Evolutionary conservation across 1,140 invertebrate genomes (phyloP), one percentile per base, ranked within the genome.

Genomic region (Mya arenaria): DNA sequence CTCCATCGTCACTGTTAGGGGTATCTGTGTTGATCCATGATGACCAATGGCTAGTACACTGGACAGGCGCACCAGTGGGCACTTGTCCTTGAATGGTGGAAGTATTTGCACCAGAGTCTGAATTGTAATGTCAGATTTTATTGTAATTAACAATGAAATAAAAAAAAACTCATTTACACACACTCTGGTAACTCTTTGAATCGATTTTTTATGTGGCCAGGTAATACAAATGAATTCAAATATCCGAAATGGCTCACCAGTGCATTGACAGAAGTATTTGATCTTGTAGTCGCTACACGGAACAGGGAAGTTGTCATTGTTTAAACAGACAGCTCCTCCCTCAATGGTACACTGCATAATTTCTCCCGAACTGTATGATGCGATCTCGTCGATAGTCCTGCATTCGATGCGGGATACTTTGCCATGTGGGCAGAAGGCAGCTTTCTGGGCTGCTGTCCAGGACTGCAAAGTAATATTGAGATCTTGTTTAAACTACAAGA

Each of bases 251-350:
- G n/a, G n/a, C 85, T 79, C 71, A 75, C 73, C 69, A 52, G 79
- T 55, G 74, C 93, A 94, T 23, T 90, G 66, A 79, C 93, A 94
- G 65, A 84, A 87, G 68, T 93, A 91, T 78, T 92, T 86, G 28
- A 93, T 88, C 84, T 93, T 91, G 83, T 92, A 92, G 83, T 93
- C 92, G 6, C 84, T 71, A 73, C 93, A 94, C 17, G 84, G 75
- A 34, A 89, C 63, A 25, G 89, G 89, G 41, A 52, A 66, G 60
- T 89, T 89, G 60, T 88, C 88, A 19, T 48, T 78, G 55, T 86
- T 87, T 17, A 63, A 60, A 79, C 89, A 90, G 0, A 74, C 78
- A 13, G 86, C 60, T 28, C 89, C 89, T 17, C 62, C 55, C 23
- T 84, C 78, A 3, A 87, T 62, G 34, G 83, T 68, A 83, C 86